Percentiles rank a stretch among this genome's conserved stretches.
Conservation (phyloP, 92 coral and sea anemone genomes). For the Blastomussa wellsi region DNA sequence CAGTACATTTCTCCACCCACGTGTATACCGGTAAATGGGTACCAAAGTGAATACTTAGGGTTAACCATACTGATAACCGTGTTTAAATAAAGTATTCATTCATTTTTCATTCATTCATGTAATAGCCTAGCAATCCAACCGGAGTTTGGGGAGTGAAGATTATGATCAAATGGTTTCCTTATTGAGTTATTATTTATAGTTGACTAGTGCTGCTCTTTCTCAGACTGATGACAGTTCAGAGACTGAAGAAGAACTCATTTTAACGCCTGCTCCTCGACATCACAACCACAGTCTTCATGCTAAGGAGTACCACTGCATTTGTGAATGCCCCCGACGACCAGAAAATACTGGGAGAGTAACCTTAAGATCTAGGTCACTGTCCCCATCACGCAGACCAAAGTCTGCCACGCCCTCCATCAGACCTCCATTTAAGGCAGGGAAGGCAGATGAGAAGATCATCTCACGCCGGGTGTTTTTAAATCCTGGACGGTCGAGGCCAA, state of each 20-base stretch:
- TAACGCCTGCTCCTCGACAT: slow-evolving; percentile 61
- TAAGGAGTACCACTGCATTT: slow-evolving; percentile 82
- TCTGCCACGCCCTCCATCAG: slow-evolving; percentile 69
- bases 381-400: slow-evolving; percentile 73
- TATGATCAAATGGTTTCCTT: no score
- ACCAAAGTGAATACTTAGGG: no score
- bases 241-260: slow-evolving; percentile 83
- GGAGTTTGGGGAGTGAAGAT: no score
- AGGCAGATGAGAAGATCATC: slow-evolving; percentile 88
- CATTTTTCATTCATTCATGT: no score
- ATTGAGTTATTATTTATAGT: no score
- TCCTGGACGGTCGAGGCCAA: slow-evolving; percentile 44
- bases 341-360: slow-evolving; percentile 88
- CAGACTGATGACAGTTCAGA: slow-evolving; percentile 74
- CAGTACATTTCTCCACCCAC: no score
- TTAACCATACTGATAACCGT: no score
- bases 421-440: slow-evolving; percentile 98
- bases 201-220: neutral
- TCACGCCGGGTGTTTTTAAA: slow-evolving; percentile 82
- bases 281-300: slow-evolving; percentile 49
- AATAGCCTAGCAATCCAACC: no score
- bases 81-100: no score
- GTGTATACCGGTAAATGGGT: no score
- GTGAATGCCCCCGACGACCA: slow-evolving; percentile 97
- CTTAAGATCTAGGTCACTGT: slow-evolving; percentile 85